phyloP scores from a whole-genome alignment of 2,888 invertebrate genomes.

The Hipparchia sbordonii region DNA sequence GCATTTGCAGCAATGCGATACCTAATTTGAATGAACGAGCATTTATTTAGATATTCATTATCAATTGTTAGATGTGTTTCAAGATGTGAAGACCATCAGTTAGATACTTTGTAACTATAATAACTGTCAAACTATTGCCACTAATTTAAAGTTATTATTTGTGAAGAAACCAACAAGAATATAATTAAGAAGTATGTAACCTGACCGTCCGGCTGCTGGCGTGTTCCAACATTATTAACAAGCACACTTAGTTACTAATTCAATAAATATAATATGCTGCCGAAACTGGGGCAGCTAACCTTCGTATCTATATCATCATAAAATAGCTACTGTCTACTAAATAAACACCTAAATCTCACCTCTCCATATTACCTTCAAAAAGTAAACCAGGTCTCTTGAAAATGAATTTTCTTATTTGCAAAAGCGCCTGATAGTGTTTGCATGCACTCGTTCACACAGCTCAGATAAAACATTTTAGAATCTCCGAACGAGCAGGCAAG shows the following conservation, averaged over 20 bases:
- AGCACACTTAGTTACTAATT: no score
- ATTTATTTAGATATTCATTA: no score
- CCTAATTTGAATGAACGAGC: no score
- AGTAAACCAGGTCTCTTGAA: conserved; percentile 20
- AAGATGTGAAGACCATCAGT: no score
- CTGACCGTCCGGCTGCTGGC: neutral
- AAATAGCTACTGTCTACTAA: conserved; percentile 7
- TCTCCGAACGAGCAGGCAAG: conserved; percentile 23
- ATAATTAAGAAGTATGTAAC: neutral
- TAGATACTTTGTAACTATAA: no score
- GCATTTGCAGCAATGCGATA: no score
- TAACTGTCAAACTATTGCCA: no score
- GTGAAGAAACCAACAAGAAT: no score
- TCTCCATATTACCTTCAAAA: conserved; percentile 8
- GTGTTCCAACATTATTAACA: neutral
- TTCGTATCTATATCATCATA: neutral
- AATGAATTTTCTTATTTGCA: conserved; percentile 45
- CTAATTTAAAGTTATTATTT: no score
- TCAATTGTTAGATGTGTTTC: no score
- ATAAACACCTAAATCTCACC: conserved; percentile 11
- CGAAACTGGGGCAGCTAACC: neutral
- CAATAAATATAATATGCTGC: neutral
- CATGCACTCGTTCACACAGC: conserved; percentile 50
- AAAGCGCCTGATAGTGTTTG: conserved; percentile 53
- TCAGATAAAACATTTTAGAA: conserved; percentile 34